Evolutionary conservation across 2,113 vertebrate species (phyloP).

Genomic region (Semicossyphus pulcher): DNA sequence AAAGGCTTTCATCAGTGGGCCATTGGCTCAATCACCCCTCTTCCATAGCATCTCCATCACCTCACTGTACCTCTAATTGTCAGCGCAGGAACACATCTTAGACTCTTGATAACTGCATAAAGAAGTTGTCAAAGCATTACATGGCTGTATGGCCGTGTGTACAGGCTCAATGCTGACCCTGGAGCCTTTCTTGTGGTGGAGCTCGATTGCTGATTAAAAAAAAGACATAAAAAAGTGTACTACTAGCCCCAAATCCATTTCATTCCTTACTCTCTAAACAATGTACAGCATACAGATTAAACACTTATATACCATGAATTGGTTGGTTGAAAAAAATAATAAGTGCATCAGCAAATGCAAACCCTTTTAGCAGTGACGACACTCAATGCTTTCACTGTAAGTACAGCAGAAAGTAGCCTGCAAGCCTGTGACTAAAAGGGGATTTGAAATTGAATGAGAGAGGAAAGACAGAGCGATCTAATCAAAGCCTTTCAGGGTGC

Average conservation of each 20-base stretch:
- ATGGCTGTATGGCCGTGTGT: background rate
- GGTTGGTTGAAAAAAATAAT: background rate
- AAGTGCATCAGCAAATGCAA: background rate
- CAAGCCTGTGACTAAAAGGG: background rate
- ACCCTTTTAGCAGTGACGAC: background rate
- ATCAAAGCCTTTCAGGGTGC: slow-evolving; percentile 43
- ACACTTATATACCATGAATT: background rate
- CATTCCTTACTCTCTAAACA: background rate
- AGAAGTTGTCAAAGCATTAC: background rate
- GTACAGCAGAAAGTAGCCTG: slow-evolving; percentile 3
- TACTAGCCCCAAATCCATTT: background rate
- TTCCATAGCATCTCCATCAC: too few relatives aligned
- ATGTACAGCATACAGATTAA: background rate
- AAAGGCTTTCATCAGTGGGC: too few relatives aligned
- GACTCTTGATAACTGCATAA: too few relatives aligned
- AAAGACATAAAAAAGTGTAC: too few relatives aligned
- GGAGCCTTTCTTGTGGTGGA: background rate
- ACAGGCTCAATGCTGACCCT: background rate
- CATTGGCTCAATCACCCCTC: too few relatives aligned
- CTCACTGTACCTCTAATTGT: too few relatives aligned
- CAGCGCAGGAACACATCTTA: too few relatives aligned
- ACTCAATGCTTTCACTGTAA: background rate
- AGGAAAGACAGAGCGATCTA: slow-evolving; percentile 26
- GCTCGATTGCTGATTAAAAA: background rate
- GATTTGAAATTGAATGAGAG: slow-evolving; percentile 24